Evolutionary conservation across 2,797 vertebrate genomes (phyloP).

Genomic region (Sitta carolinensis): DNA sequence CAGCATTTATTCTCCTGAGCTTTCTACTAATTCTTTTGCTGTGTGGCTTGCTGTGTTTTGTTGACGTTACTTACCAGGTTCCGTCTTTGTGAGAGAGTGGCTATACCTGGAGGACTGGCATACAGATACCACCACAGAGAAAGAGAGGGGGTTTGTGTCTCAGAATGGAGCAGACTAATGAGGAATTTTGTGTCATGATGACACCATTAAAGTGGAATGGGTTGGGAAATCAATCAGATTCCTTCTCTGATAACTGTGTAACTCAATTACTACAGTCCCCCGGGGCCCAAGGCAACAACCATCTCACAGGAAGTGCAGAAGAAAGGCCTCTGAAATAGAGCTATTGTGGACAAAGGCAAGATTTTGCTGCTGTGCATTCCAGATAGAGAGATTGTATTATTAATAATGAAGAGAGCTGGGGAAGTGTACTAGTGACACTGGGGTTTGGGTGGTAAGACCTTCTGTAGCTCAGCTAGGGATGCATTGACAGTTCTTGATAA

Average conservation of each 20-base stretch:
- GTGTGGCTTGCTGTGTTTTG: not conserved
- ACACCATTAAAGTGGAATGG: conserved; percentile 39
- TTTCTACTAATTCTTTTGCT: not conserved
- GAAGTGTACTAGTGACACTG: not conserved
- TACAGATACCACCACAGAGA: not conserved
- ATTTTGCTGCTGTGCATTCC: not conserved
- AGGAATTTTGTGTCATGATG: conserved; percentile 25
- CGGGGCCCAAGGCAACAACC: not conserved
- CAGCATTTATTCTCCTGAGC: not conserved
- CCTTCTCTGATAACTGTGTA: conserved; percentile 40
- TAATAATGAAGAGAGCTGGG: not conserved
- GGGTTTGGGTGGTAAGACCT: not conserved
- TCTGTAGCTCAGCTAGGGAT: not conserved
- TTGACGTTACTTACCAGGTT: not conserved
- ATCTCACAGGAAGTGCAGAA: not conserved
- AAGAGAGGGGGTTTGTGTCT: not conserved
- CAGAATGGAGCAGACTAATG: not conserved
- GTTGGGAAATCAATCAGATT: conserved; percentile 55
- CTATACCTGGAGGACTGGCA: not conserved
- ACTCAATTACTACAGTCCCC: conserved; percentile 30
- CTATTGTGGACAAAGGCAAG: not conserved
- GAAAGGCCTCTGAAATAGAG: not conserved
- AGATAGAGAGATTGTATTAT: not conserved
- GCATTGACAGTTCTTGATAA: not conserved
- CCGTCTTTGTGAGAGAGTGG: not conserved